These are phyloP conservation scores for Platalea minor DNA, from an alignment of 2,797 vertebrate species.

Conservation along the genomic window DNA sequence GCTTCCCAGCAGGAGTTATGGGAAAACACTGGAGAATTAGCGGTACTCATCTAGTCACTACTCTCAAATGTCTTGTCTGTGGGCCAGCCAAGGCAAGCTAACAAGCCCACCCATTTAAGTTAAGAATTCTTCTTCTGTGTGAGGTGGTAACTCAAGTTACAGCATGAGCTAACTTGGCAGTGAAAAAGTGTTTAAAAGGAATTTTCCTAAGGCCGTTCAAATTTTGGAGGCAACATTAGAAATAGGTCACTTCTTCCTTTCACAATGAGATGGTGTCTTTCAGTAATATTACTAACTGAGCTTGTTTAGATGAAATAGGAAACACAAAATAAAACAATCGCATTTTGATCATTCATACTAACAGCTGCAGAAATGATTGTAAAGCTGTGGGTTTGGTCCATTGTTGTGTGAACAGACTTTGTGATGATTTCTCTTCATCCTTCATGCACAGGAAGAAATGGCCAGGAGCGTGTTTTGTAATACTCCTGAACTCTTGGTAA, in stretches of 20 bases:
- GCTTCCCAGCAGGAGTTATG: not conserved
- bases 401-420: not conserved
- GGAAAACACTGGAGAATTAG: constrained; percentile 17
- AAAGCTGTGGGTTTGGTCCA: not conserved
- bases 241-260: not conserved
- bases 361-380: not conserved
- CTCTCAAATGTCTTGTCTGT: not conserved
- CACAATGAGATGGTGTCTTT: not conserved
- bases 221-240: not conserved
- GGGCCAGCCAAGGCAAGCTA: not conserved
- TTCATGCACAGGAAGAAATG: not conserved
- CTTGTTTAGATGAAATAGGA: not conserved
- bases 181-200: not conserved
- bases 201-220: not conserved
- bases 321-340: not conserved
- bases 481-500: not conserved
- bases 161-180: not conserved
- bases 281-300: not conserved
- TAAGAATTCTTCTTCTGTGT: not conserved
- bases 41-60: not conserved
- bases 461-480: not conserved
- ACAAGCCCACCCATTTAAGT: not conserved
- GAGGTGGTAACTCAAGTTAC: not conserved
- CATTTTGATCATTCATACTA: not conserved
- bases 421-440: not conserved